phyloP scores from a whole-genome alignment of 2,888 invertebrate species.

The Pogonocherus hispidulus region DNA sequence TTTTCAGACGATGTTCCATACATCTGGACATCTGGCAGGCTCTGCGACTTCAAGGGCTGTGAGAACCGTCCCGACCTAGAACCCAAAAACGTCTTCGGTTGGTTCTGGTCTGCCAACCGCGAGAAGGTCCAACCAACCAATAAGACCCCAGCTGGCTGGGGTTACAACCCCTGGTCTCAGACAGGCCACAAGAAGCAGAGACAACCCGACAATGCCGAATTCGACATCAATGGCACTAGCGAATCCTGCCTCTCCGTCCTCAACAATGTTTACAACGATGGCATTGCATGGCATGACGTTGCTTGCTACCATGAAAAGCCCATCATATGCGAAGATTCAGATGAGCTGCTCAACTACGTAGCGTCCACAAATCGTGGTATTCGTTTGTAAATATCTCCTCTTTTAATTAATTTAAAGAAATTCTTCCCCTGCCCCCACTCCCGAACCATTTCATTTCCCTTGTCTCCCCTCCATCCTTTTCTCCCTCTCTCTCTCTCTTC shows the following conservation, averaged over 20 bases:
- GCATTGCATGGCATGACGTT: constrained; percentile 94
- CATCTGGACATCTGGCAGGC: constrained; percentile 93
- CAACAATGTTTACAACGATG: constrained; percentile 94
- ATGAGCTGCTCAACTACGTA: constrained; percentile 88
- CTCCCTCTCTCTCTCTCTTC: constrained; percentile 5
- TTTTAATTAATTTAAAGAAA: constrained; percentile 28
- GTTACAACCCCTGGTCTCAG: constrained; percentile 91
- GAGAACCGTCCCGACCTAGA: constrained; percentile 88
- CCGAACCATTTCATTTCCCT: too few relatives aligned
- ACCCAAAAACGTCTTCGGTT: constrained; percentile 87
- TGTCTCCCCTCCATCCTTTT: neutral
- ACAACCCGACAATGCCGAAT: constrained; percentile 93
- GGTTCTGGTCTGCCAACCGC: constrained; percentile 95
- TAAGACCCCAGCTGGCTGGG: constrained; percentile 79
- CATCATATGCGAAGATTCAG: constrained; percentile 91
- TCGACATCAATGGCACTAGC: constrained; percentile 88
- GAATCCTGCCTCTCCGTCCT: constrained; percentile 90
- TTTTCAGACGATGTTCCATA: constrained; percentile 86
- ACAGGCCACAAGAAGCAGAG: constrained; percentile 91
- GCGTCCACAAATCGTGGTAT: constrained; percentile 87
- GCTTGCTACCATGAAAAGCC: constrained; percentile 95
- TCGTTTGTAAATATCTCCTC: constrained; percentile 76
- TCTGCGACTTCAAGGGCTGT: constrained; percentile 95
- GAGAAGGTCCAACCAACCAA: constrained; percentile 89
- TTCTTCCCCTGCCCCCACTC: constrained; percentile 22